These are phyloP conservation scores for Ictalurus punctatus DNA, from an alignment of 2,113 vertebrate species.

Conservation along the genomic window DNA sequence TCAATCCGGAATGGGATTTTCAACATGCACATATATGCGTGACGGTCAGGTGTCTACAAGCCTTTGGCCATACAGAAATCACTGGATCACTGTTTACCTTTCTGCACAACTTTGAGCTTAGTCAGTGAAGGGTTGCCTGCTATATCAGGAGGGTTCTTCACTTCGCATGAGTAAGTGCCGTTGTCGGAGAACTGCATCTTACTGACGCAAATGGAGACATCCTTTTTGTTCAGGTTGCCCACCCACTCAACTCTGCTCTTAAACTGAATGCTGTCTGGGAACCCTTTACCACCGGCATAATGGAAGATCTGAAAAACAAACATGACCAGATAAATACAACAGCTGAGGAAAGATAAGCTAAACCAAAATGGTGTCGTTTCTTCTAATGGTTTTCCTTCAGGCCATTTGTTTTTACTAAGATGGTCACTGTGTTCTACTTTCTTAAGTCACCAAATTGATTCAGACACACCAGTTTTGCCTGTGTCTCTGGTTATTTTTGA, in stretches of 20 bases:
- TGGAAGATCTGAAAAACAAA: conserved; percentile 79
- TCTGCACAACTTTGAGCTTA: conserved; percentile 83
- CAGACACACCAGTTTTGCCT: neutral
- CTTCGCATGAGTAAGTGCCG: conserved; percentile 87
- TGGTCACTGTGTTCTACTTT: neutral
- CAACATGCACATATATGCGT: neutral
- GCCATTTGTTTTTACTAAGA: neutral
- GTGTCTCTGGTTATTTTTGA: neutral
- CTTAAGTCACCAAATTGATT: neutral
- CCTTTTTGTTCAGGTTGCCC: conserved; percentile 90
- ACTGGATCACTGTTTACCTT: conserved; percentile 72
- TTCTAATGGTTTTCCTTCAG: neutral
- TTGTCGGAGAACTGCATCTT: conserved; percentile 89
- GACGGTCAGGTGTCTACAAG: neutral
- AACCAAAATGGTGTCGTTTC: neutral
- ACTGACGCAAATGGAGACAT: conserved; percentile 84
- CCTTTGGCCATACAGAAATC: neutral
- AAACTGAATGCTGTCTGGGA: conserved; percentile 73
- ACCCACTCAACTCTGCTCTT: conserved; percentile 82
- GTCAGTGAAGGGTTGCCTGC: conserved; percentile 75
- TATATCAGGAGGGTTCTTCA: conserved; percentile 89
- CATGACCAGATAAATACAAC: neutral
- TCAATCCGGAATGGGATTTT: no score
- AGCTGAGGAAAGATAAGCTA: neutral
- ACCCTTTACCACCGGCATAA: conserved; percentile 74